Evolutionary conservation across 1,140 invertebrate genomes (phyloP).

Genomic region (Aphaenogaster rudis): DNA sequence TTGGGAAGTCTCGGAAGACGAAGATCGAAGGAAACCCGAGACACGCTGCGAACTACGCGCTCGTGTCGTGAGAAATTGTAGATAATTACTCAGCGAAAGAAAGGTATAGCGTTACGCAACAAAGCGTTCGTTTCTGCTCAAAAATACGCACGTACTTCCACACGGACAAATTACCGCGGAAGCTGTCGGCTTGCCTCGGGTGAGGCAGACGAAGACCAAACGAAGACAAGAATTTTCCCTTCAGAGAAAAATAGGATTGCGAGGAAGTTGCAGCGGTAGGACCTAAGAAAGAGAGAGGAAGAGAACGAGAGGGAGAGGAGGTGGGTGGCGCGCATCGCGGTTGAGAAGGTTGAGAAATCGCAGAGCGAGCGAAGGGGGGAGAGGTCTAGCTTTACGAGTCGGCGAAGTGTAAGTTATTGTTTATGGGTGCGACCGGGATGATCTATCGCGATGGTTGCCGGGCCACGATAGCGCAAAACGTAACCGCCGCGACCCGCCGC

Average conservation of each 20-base stretch:
- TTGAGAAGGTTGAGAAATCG: constrained; percentile 50
- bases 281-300: background rate
- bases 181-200: constrained; percentile 41
- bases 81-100: constrained; percentile 61
- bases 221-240: constrained; percentile 54
- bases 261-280: constrained; percentile 16
- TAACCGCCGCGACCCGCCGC: constrained; percentile 69
- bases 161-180: constrained; percentile 70
- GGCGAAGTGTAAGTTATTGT: constrained; percentile 83
- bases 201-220: background rate
- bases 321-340: background rate
- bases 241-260: constrained; percentile 55
- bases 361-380: constrained; percentile 44
- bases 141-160: constrained; percentile 59
- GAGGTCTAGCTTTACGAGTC: constrained; percentile 65
- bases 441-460: constrained; percentile 81
- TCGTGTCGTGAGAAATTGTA: constrained; percentile 43
- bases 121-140: constrained; percentile 28
- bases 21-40: constrained; percentile 56
- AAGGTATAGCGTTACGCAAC: constrained; percentile 61
- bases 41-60: constrained; percentile 19
- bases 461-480: constrained; percentile 81
- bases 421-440: constrained; percentile 79
- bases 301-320: background rate
- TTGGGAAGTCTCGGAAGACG: constrained; percentile 27